Base-by-base conservation (phyloP, 2,797 vertebrate genomes). In the Microchirus variegatus region DNA sequence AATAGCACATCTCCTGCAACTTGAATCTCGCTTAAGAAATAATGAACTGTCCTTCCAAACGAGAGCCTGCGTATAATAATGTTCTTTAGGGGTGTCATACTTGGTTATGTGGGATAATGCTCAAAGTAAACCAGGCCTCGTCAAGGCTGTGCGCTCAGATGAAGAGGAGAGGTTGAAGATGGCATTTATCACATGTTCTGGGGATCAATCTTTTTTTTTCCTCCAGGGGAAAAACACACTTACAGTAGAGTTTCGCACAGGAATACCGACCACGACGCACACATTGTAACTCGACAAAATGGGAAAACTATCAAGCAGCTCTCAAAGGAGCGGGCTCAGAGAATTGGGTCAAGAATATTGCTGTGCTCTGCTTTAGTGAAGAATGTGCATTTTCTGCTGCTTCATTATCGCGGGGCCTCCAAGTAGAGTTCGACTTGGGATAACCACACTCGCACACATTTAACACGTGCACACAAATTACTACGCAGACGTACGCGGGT, bases 331-430 rank as follows among this genome's bases (percentile, higher is more conserved):
- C 59, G 54, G 65, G 57, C 75, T 76, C 58, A 41, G 77, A 81
- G 77, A 89, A 89, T 73, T 86, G 75, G 87, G 85, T 89, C 84
- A 89, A 61, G 66, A 84, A 82, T 82, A 82, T 78, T 82, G 82
- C 77, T 76, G 63, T 22, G 66, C 78, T 81, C 47, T 56, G 80
- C 82, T 79, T 48, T 75, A 78, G 81, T 70, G 73, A 58, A 43
- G 55, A 62, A 53, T 70, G 58, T 44, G 67, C 48, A 65, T 82
- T 76, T 76, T 83, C 65, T 78, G 68, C 72, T 60, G 82, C 78
- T 87, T 81, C 76, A 75, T 85, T 81, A 88, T 70, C 73, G 73
- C 37, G 6, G 47, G 22, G 22, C 22, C 22, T 22, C 2, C 54
- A 59, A 43, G 45, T 59, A 38, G 71, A 78, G 83, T 82, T 86